These are phyloP conservation scores for Drosophila macrothrix DNA, from an alignment of 2,888 invertebrate genomes.

Conservation along the genomic window DNA sequence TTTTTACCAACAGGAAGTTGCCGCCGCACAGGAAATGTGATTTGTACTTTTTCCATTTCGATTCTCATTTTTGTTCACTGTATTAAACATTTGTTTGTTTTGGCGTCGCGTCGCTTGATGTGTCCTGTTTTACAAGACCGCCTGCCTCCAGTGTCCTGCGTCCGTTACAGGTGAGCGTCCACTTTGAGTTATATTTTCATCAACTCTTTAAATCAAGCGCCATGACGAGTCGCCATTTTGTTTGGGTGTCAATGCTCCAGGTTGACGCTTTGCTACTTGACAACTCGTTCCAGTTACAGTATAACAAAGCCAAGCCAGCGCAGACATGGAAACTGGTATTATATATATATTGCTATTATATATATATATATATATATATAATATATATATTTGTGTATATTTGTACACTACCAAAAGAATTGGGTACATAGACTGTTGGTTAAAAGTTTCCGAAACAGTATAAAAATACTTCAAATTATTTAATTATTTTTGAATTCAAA, in stretches of 20 bases:
- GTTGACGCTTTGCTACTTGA: constrained; percentile 49
- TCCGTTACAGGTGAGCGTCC: constrained; percentile 36
- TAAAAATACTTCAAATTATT: background rate
- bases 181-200: constrained; percentile 38
- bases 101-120: constrained; percentile 31
- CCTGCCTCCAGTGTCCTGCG: constrained; percentile 11
- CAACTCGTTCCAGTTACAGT: constrained; percentile 59
- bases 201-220: constrained; percentile 55
- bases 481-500: background rate
- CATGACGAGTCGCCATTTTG: constrained; percentile 68
- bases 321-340: constrained; percentile 40
- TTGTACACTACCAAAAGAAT: background rate
- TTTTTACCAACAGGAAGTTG: constrained; percentile 76
- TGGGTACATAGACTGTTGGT: constrained; percentile 4
- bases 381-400: background rate
- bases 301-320: constrained; percentile 27
- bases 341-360: no score
- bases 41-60: constrained; percentile 69
- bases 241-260: constrained; percentile 64
- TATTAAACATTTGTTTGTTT: constrained; percentile 65
- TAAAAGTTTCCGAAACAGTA: background rate
- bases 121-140: constrained; percentile 35
- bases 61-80: constrained; percentile 26
- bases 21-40: constrained; percentile 77
- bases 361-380: background rate